These are phyloP conservation scores for Danionella dracula DNA, from an alignment of 2,797 vertebrate genomes.

Conservation along the genomic window DNA sequence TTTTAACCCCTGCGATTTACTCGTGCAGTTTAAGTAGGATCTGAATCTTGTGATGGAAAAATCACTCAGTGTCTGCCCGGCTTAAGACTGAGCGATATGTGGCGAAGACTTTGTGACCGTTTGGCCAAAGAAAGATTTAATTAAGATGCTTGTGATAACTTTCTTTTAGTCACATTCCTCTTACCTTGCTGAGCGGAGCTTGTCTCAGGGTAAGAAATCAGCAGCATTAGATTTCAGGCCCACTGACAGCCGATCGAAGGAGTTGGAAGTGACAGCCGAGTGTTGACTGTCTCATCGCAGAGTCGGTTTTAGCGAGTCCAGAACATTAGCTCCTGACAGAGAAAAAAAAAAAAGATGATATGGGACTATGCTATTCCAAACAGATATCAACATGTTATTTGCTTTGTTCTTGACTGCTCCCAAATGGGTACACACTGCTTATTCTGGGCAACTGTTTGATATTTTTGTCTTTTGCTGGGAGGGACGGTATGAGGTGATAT, in stretches of 20 bases:
- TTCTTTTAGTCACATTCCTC: constrained; percentile 6
- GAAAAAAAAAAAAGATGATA: neutral
- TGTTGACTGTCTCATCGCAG: neutral
- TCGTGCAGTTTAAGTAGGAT: too few species aligned
- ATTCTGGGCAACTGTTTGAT: neutral
- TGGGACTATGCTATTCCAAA: neutral
- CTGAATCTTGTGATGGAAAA: too few species aligned
- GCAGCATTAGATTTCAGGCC: neutral
- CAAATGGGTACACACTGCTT: neutral
- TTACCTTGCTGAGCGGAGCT: neutral
- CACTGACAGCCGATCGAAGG: neutral
- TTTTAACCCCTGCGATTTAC: too few species aligned
- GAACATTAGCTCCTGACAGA: constrained; percentile 3
- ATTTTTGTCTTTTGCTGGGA: constrained; percentile 1
- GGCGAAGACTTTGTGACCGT: too few species aligned
- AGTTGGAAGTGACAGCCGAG: neutral
- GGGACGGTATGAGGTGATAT: neutral
- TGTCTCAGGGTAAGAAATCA: neutral
- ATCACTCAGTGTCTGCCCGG: too few species aligned
- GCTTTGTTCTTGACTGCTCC: neutral
- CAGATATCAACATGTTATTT: neutral
- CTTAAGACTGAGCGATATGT: too few species aligned
- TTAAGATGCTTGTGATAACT: constrained; percentile 25
- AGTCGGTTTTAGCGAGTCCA: neutral
- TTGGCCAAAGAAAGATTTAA: constrained; percentile 19